Base-by-base conservation (phyloP, 1,140 invertebrate species). In the Holcopasites calliopsidis region DNA sequence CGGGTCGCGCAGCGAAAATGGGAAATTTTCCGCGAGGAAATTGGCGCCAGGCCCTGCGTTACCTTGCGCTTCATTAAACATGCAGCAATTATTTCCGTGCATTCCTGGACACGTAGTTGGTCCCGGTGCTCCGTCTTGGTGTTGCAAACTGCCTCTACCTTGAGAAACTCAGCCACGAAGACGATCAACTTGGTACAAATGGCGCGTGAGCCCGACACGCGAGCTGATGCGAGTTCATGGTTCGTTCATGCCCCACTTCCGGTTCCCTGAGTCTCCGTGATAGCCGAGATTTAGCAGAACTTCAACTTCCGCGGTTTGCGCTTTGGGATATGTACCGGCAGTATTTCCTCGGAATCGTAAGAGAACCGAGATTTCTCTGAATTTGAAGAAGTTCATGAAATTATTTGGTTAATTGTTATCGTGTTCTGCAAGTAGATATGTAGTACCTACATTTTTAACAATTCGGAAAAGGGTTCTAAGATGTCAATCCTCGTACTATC, bases 11-110 rank as follows among this genome's bases (percentile, higher is more conserved):
- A 44, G 73, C 44, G 72, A 80, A 76, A 80, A 62, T 68, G 78
- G 78, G 66, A 61, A 82, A 82, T 81, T 82, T 82, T 82, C 79
- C 58, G 64, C 50, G 74, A 73, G 74, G 52, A 81, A 82, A 82
- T 82, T 81, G 80, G 58, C 50, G 69, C 76, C 49, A 68, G 75
- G 72, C 70, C 60, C 75, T 82, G n/a, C n/a, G 69, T 78, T 73
- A 69, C 70, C 72, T 74, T 73, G 77, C 76, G 61, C 55, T 66
- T 84, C 80, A 70, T 85, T 83, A 83, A 82, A 86, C 85, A 86
- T 82, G 71, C 77, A 79, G 75, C 80, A 82, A 85, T 87, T 87
- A 82, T 84, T 81, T 79, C 76, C 50, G 47, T 61, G 61, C 66
- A 55, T 66, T 54, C 55, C 38, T 44, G 74, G 52, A 71, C 79